Conservation (phyloP, 2,888 invertebrate species). For the Drosophila mulleri region DNA sequence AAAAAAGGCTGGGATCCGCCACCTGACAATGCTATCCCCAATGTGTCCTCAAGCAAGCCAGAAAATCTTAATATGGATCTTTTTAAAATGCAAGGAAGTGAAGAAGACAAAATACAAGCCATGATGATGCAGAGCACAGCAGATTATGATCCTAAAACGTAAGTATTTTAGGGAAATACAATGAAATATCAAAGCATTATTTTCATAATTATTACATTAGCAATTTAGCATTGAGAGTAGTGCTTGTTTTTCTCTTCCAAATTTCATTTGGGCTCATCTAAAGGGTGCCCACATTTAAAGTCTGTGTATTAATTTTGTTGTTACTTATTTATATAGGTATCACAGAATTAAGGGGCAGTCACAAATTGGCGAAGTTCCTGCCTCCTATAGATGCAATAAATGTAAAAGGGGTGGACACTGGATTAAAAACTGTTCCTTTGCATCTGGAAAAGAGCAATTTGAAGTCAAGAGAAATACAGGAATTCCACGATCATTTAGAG, state of each 20-base stretch:
- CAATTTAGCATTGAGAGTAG: too few species aligned
- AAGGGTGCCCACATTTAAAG: too few species aligned
- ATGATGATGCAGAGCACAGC: constrained; percentile 99
- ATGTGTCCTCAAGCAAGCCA: constrained; percentile 67
- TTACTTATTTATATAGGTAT: constrained; percentile 88
- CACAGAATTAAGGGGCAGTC: constrained; percentile 94
- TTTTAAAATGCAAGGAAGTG: constrained; percentile 95
- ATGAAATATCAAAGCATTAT: neutral
- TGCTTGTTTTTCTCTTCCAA: too few species aligned
- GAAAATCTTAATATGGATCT: constrained; percentile 91
- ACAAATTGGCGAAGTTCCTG: constrained; percentile 95
- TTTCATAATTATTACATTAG: neutral
- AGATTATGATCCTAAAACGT: constrained; percentile 99
- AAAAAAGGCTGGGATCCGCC: constrained; percentile 90
- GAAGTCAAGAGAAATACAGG: constrained; percentile 98
- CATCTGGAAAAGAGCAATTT: constrained; percentile 86
- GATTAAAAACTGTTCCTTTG: constrained; percentile 97
- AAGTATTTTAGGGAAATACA: constrained; percentile 77
- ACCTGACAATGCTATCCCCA: constrained; percentile 80
- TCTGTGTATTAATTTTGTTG: neutral
- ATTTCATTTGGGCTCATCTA: too few species aligned
- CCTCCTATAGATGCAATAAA: constrained; percentile 96
- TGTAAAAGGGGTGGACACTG: constrained; percentile 98
- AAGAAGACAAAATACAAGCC: constrained; percentile 98
- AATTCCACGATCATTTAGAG: constrained; percentile 97